Percentiles rank a stretch among this genome's conserved stretches.
phyloP scores from a whole-genome alignment of 2,113 vertebrate species.

The Campylomormyrus tamandua region DNA sequence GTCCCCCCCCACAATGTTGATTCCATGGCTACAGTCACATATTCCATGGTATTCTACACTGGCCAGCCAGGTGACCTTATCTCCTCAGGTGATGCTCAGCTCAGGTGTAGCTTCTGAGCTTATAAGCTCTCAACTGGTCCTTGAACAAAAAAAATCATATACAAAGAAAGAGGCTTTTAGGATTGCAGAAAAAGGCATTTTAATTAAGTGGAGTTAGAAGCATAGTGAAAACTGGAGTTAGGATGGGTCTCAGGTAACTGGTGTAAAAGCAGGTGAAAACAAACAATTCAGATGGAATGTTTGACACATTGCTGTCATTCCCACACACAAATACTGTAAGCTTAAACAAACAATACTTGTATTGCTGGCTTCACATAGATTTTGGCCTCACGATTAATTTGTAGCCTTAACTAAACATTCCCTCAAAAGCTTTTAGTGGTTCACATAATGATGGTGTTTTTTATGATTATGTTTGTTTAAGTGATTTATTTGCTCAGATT shows the following conservation, averaged over 20 bases:
- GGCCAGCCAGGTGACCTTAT: neutral
- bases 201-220: neutral
- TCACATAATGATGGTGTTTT: neutral
- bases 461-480: neutral
- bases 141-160: neutral
- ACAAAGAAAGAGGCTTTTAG: constrained; percentile 10
- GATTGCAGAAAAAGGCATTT: constrained; percentile 11
- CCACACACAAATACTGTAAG: neutral
- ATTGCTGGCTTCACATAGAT: neutral
- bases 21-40: neutral
- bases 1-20: too few species aligned
- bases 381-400: neutral
- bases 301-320: neutral
- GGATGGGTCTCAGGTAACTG: neutral
- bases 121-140: neutral
- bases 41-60: neutral
- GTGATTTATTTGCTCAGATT: neutral
- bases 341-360: neutral
- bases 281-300: neutral
- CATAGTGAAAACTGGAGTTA: neutral
- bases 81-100: neutral
- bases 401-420: neutral
- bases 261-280: neutral
- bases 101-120: neutral
- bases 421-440: neutral